Base-by-base conservation (phyloP, 2,888 invertebrate species). In the Xestia xanthographa region DNA sequence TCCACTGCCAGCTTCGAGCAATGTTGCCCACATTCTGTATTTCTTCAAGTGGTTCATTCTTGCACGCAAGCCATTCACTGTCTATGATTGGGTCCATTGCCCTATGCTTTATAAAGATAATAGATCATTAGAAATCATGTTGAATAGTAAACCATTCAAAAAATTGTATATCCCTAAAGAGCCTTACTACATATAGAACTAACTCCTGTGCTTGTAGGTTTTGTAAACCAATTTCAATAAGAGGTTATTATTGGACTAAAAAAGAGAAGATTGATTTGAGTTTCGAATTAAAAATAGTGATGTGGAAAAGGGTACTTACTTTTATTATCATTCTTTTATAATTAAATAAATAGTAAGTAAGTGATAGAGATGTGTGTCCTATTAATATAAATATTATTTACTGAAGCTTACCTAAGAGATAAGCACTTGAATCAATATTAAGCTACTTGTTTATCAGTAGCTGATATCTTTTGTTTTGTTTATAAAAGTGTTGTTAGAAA, bases 1-100 rank as follows among this genome's bases (percentile, higher is more conserved):
- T 91, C 95, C 95, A 96, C 84, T 96, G 96, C 96, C 95, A 96
- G 84, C 95, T 96, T 6, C 93, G 92, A 74, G 94, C 94, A 82
- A 95, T 89, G 84, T 96, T 96, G 68, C 95, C 95, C 74, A 93
- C 87, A 89, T 88, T 91, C 56, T 90, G 93, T n/a, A 90, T 79
- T 53, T 96, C 95, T 14, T 95, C 95, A 81, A 94, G 81, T 41
- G 93, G 92, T 82, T 95, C 95, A 92, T 93, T 95, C 87, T 95
- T 96, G 85, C 90, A 93, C 53, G 92, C 92, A 78, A 94, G 91
- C 96, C 96, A 96, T 86, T 95, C 95, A 92, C 89, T 93, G 84
- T 94, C 95, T 83, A 94, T 92, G 76, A 92, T 91, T 87, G 95
- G 95, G 92, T 96, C 95, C 96, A 96, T 96, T 82, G 86, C 92